Percentiles rank a stretch among this genome's conserved stretches.
Evolutionary conservation across 2,113 vertebrate species (phyloP).

Genomic region (Psophia crepitans): DNA sequence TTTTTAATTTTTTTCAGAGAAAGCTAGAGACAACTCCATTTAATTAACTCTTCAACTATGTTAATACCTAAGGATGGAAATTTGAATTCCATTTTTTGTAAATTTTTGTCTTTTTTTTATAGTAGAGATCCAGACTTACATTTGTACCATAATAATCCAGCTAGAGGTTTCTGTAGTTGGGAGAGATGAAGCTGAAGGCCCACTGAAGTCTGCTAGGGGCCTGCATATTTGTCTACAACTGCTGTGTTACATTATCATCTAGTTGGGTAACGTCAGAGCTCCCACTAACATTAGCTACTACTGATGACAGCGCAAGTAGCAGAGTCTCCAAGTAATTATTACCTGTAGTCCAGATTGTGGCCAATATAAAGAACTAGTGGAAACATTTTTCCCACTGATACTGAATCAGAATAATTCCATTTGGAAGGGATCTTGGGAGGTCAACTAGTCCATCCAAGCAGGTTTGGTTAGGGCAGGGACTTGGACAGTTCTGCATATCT

Average conservation of each 20-base stretch:
- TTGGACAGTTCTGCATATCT: background rate
- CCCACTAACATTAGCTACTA: background rate
- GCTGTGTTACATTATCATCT: background rate
- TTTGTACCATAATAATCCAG: background rate
- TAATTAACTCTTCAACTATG: background rate
- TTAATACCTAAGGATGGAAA: background rate
- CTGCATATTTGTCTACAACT: fast-evolving
- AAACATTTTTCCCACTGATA: background rate
- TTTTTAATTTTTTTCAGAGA: background rate
- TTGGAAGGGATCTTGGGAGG: background rate
- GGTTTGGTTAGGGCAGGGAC: background rate
- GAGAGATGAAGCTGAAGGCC: background rate
- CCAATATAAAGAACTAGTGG: background rate
- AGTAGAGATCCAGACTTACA: background rate
- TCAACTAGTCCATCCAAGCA: fast-evolving
- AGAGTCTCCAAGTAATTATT: background rate
- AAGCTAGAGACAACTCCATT: background rate
- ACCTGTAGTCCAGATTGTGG: background rate
- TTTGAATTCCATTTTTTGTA: background rate
- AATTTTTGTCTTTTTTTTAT: background rate
- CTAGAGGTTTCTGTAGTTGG: background rate
- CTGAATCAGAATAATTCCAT: background rate
- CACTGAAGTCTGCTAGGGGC: background rate
- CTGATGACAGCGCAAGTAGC: background rate
- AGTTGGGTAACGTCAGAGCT: background rate